Percentiles rank a stretch among this genome's conserved stretches.
Conservation (phyloP, 2,797 vertebrate genomes). For the Arvicola amphibius region DNA sequence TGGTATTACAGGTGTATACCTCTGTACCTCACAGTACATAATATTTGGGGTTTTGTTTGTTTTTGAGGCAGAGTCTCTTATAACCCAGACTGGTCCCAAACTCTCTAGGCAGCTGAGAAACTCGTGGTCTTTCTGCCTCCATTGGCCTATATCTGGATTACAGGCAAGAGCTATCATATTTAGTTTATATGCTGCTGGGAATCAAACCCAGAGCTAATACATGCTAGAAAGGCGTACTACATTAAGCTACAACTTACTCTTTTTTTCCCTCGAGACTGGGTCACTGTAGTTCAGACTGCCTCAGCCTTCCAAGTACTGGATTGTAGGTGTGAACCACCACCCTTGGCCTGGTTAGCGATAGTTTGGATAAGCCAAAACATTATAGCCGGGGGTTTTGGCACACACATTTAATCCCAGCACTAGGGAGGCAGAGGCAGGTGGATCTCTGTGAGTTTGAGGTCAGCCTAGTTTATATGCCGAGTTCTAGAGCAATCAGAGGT, state of each 20-base stretch:
- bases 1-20: not conserved
- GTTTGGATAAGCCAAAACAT: not conserved
- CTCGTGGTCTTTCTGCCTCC: not conserved
- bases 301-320: not conserved
- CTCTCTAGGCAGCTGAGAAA: not conserved
- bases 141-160: not conserved
- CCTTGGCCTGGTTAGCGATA: not conserved
- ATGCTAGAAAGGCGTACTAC: not conserved
- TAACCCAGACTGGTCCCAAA: not conserved
- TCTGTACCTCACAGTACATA: not conserved
- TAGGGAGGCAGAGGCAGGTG: not conserved
- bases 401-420: not conserved
- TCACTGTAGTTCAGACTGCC: not conserved
- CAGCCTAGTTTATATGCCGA: not conserved
- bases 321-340: not conserved
- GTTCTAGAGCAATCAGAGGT: not conserved
- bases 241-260: not conserved
- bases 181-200: not conserved
- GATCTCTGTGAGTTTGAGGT: not conserved
- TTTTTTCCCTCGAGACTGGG: not conserved
- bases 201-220: not conserved
- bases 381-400: not conserved
- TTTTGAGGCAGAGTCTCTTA: not conserved
- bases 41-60: not conserved
- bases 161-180: not conserved